A percentile compares a stretch with the other conserved stretches of the same genome.
phyloP scores from a whole-genome alignment of 2,113 vertebrate genomes.

The Bambusicola thoracicus region DNA sequence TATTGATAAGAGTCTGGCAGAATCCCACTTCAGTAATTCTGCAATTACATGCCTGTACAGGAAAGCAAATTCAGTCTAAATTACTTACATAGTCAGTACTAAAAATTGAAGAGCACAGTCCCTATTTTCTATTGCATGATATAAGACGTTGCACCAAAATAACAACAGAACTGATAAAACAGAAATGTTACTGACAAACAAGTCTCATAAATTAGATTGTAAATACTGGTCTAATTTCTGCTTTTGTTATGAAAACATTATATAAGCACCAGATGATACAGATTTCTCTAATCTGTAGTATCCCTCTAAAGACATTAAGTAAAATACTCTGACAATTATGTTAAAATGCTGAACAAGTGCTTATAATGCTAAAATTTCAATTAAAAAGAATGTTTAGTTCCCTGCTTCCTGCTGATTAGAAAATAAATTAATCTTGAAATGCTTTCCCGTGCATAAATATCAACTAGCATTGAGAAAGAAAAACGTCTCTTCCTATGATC shows the following conservation, averaged over 20 bases:
- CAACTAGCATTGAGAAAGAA: conserved; percentile 34
- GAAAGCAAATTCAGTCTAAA: conserved; percentile 43
- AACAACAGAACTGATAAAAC: conserved; percentile 19
- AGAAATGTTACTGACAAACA: conserved; percentile 47
- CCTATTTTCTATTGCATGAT: conserved; percentile 28
- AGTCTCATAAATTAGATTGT: conserved; percentile 19
- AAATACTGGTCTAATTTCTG: conserved; percentile 43
- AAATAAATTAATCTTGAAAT: conserved; percentile 50
- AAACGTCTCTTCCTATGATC: conserved; percentile 55
- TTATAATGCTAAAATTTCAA: conserved; percentile 48
- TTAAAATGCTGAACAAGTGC: conserved; percentile 48
- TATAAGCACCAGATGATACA: conserved; percentile 36
- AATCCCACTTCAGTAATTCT: conserved; percentile 50
- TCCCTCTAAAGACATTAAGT: conserved; percentile 9
- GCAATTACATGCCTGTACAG: conserved; percentile 29
- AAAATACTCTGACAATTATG: conserved; percentile 21
- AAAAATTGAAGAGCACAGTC: background rate
- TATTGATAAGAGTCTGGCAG: conserved; percentile 38
- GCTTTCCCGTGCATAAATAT: conserved; percentile 43
- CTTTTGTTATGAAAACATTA: conserved; percentile 38
- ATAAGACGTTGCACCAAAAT: conserved; percentile 27
- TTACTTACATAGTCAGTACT: conserved; percentile 3
- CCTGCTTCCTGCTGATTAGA: conserved; percentile 39
- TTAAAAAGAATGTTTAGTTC: background rate
- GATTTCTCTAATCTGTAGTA: conserved; percentile 35